Percentiles rank a stretch among this genome's conserved stretches.
These are phyloP conservation scores for Polypedilum pembai DNA, from an alignment of 1,140 invertebrate genomes.

Conservation along the genomic window DNA sequence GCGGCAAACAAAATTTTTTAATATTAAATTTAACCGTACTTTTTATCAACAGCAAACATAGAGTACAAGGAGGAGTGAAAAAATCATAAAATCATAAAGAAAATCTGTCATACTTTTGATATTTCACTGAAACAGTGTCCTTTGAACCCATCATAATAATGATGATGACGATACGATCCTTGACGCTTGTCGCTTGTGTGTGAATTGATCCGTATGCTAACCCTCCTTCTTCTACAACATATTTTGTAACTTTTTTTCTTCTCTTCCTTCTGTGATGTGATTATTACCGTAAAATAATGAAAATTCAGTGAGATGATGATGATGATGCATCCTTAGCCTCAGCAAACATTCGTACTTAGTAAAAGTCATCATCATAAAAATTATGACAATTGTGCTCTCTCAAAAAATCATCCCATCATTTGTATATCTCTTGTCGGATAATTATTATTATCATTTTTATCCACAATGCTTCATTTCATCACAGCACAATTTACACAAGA, in stretches of 20 bases:
- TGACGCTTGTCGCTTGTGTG: not conserved
- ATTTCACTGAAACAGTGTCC: not conserved
- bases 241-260: not conserved
- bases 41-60: not conserved
- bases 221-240: not conserved
- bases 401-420: slow-evolving; percentile 15
- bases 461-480: slow-evolving; percentile 22
- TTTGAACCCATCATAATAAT: slow-evolving; percentile 25
- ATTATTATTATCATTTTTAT: slow-evolving; percentile 14
- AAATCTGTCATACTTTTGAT: slow-evolving; percentile 24
- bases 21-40: not conserved
- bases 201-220: slow-evolving; percentile 22
- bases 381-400: slow-evolving; percentile 8
- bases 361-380: slow-evolving; percentile 28
- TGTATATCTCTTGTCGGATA: not conserved
- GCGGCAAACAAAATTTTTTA: not conserved
- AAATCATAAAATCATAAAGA: slow-evolving; percentile 24
- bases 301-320: slow-evolving; percentile 18
- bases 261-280: slow-evolving; percentile 2
- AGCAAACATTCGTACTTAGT: not conserved
- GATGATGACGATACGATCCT: slow-evolving; percentile 20
- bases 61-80: not conserved
- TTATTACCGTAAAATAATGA: slow-evolving; percentile 24
- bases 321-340: not conserved
- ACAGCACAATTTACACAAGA: slow-evolving; percentile 18